These are phyloP conservation scores for Bombus impatiens DNA, from an alignment of 1,140 invertebrate genomes.

Conservation along the genomic window DNA sequence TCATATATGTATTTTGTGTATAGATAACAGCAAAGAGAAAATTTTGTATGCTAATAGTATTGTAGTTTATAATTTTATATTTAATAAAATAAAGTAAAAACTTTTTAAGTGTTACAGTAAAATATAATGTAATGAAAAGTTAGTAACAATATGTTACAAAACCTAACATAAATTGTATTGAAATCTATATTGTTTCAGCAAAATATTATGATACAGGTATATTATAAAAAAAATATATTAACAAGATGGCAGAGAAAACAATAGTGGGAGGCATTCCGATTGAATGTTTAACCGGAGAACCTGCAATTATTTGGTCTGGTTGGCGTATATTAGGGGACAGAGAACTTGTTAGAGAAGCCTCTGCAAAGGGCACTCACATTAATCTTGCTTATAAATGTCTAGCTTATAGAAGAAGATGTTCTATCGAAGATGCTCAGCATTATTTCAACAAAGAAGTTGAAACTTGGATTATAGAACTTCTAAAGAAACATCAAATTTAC, in stretches of 20 bases:
- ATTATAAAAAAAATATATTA: neutral
- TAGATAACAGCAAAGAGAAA: neutral
- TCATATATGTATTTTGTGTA: neutral
- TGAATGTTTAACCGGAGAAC: constrained; percentile 72
- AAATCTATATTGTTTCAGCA: neutral
- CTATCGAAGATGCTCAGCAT: constrained; percentile 80
- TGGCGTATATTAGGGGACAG: constrained; percentile 83
- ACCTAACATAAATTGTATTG: neutral
- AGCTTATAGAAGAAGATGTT: constrained; percentile 82
- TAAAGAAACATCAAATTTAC: constrained; percentile 85
- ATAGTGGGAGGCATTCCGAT: constrained; percentile 69
- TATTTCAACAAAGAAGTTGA: constrained; percentile 83
- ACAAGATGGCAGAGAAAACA: constrained; percentile 62
- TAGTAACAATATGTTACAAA: neutral
- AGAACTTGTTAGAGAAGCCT: constrained; percentile 86
- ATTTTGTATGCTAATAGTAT: neutral
- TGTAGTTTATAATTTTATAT: neutral
- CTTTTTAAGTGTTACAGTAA: no score
- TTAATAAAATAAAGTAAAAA: neutral
- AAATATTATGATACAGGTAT: neutral
- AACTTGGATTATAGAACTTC: constrained; percentile 84
- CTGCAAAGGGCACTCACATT: constrained; percentile 85
- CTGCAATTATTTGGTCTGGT: constrained; percentile 82
- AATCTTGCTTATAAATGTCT: constrained; percentile 84
- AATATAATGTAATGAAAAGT: no score